Base-by-base conservation (phyloP, 2,113 vertebrate genomes). In the Rattus rattus region DNA sequence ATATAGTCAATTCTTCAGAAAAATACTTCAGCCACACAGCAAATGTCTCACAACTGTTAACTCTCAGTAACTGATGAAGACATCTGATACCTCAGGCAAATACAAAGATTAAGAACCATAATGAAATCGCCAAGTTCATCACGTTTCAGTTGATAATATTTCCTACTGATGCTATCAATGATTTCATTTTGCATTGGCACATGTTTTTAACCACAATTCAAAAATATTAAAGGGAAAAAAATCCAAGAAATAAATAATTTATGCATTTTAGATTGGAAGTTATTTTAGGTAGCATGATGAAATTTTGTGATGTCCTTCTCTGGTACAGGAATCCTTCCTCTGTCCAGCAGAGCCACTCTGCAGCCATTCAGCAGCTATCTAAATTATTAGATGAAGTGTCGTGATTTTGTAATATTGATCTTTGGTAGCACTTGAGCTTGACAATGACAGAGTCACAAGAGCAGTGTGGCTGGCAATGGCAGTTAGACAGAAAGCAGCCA, bases 21-120 rank as follows among this genome's bases (percentile, higher is more conserved):
- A 96, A 95, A 88, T 90, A 95, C 17, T 83, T 96, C 72, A 39
- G 92, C 33, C 47, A 49, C 92, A 95, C 2, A 86, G 49, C 86
- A 96, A 90, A 75, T 70, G 52, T 30, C 24, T 75, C 14, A 80
- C 7, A 90, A 43, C 24, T 59, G 65, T 26, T 92, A 84, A 77
- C 22, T 61, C 72, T 56, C 19, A 70, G 81, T 88, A 83, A 70
- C 7, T 92, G 19, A 54, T 65, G 39, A 0, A 72, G n/a, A 93
- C 36, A 67, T 39, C 36, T 52, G 7, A 30, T 56, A 54, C 73
- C 26, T 73, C 20, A 93, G 19, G 61, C 52, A 96, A 95, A 95
- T 4, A 73, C 17, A 92, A 94, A 88, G 36, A 95, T 54, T 92
- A 92, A 90, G 94, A 94, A 47, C 79, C 9, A 72, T 47, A 86